Conservation (phyloP, 2,113 vertebrate genomes). For the Polypterus bichir region DNA sequence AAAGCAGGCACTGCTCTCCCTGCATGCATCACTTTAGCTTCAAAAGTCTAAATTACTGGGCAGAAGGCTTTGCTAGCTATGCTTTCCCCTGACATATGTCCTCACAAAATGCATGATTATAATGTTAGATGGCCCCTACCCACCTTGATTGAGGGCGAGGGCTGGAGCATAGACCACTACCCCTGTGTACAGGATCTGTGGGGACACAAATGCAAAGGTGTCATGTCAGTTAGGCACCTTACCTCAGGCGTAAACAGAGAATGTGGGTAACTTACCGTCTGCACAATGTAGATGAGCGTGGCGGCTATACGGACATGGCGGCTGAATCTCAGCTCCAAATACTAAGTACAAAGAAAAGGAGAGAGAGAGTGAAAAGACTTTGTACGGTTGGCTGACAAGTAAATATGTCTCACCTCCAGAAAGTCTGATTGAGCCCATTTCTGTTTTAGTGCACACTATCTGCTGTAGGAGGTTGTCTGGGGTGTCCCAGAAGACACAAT, state of each 20-base stretch:
- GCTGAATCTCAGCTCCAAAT: slow-evolving; percentile 66
- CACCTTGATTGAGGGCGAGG: slow-evolving; percentile 75
- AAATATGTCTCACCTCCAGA: too few species aligned
- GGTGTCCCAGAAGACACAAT: too few species aligned
- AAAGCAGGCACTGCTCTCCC: too few species aligned
- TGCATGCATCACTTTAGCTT: too few species aligned
- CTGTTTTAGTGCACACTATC: too few species aligned
- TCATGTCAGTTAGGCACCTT: neutral
- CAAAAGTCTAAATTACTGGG: too few species aligned
- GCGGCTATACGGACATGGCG: slow-evolving; percentile 49
- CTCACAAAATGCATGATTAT: too few species aligned
- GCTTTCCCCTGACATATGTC: too few species aligned
- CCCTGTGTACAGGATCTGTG: slow-evolving; percentile 64
- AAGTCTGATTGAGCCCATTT: too few species aligned
- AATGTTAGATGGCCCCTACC: too few species aligned
- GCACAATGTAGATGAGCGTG: slow-evolving; percentile 59
- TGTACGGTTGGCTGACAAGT: neutral
- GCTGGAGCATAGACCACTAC: slow-evolving; percentile 69
- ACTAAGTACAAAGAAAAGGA: slow-evolving; percentile 35
- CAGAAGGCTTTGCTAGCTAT: too few species aligned
- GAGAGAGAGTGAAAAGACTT: slow-evolving; percentile 8
- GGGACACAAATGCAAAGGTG: neutral
- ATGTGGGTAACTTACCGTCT: slow-evolving; percentile 47
- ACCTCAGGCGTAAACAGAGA: neutral
- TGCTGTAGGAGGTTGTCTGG: too few species aligned